phyloP scores from a whole-genome alignment of 2,113 vertebrate genomes.

The Melanocharis versteri region DNA sequence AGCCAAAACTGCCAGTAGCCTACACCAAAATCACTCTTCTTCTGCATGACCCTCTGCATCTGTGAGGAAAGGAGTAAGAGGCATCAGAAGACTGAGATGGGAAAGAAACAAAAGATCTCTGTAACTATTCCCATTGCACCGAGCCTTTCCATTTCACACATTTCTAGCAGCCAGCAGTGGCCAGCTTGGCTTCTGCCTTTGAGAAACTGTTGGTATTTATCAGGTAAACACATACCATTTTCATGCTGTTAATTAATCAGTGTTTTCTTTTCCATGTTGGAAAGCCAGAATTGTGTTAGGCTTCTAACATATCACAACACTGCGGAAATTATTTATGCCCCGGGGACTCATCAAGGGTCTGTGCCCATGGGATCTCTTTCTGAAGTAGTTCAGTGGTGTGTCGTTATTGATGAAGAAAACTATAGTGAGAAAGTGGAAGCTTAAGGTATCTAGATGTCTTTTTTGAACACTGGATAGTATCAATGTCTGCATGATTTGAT shows the following conservation, averaged over 20 bases:
- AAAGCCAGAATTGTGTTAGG: background rate
- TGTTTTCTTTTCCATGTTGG: background rate
- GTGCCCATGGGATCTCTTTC: background rate
- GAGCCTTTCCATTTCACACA: background rate
- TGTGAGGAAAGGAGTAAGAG: background rate
- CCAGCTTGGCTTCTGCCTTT: background rate
- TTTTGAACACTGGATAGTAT: background rate
- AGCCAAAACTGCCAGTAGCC: background rate
- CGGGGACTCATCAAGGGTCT: background rate
- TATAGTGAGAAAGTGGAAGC: background rate
- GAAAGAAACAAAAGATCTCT: background rate
- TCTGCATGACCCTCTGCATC: background rate
- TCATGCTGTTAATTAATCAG: background rate
- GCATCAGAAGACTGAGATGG: background rate
- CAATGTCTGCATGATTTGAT: background rate
- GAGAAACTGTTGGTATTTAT: background rate
- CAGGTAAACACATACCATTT: background rate
- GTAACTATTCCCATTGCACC: background rate
- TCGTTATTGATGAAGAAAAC: background rate
- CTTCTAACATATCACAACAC: background rate
- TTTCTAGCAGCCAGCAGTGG: background rate
- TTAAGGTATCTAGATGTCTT: background rate
- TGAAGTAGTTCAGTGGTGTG: background rate
- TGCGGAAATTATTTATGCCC: background rate
- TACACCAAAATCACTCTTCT: background rate